A percentile compares a stretch with the other conserved stretches of the same genome.
These are phyloP conservation scores for Aldabrachelys gigantea DNA, from an alignment of 2,113 vertebrate genomes.

Conservation along the genomic window DNA sequence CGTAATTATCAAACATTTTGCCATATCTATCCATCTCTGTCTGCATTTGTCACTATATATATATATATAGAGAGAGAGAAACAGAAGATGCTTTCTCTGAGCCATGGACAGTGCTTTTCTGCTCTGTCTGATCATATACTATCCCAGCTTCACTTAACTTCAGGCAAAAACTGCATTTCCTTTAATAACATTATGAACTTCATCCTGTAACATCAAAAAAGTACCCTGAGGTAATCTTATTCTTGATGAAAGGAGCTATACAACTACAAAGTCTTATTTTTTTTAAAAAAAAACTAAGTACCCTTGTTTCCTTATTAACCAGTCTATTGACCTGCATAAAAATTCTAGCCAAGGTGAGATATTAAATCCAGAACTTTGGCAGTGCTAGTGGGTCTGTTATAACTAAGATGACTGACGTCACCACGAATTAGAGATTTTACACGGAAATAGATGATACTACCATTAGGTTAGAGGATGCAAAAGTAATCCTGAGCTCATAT, in stretches of 20 bases:
- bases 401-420: background rate
- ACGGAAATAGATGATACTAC: background rate
- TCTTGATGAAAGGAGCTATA: background rate
- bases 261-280: background rate
- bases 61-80: background rate
- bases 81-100: background rate
- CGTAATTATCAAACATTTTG: background rate
- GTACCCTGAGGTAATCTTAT: background rate
- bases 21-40: fast-evolving
- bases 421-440: background rate
- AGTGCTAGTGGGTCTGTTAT: background rate
- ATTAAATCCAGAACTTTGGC: background rate
- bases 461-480: background rate
- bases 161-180: background rate
- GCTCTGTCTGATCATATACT: background rate
- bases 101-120: background rate
- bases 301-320: background rate
- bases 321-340: background rate
- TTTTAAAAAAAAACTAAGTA: background rate
- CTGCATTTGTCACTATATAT: background rate
- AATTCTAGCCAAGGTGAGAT: background rate
- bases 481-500: background rate
- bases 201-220: background rate
- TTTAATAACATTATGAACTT: background rate
- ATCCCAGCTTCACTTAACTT: background rate